Conservation (phyloP, 2,888 invertebrate genomes). For the Magallana nippona region DNA sequence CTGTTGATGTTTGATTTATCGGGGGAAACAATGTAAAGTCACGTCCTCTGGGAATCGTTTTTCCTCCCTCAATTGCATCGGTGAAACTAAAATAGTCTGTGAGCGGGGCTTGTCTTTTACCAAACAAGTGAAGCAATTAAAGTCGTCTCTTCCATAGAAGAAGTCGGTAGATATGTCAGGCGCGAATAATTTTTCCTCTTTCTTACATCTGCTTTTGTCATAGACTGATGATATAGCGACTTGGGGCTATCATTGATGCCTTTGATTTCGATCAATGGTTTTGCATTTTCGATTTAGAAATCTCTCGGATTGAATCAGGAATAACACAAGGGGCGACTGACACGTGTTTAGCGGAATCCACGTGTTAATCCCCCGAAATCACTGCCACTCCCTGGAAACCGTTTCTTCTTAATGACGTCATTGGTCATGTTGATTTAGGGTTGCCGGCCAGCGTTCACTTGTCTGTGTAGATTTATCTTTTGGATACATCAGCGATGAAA, state of each 20-base stretch:
- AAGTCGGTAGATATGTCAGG: neutral
- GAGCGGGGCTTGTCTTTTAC: neutral
- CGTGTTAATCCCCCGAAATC: neutral
- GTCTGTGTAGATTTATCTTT: neutral
- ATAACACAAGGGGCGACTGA: neutral
- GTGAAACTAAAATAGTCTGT: neutral
- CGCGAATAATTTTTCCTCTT: neutral
- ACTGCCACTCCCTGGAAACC: neutral
- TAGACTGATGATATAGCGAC: neutral
- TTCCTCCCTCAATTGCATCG: slow-evolving; percentile 18
- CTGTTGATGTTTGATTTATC: slow-evolving; percentile 5
- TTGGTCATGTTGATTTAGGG: slow-evolving; percentile 30
- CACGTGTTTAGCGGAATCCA: neutral
- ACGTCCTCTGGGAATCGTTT: neutral
- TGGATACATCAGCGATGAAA: slow-evolving; percentile 10
- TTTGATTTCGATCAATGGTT: neutral
- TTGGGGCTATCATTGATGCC: neutral
- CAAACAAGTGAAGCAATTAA: slow-evolving; percentile 4
- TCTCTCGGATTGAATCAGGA: neutral
- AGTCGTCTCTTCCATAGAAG: neutral
- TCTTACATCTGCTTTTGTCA: slow-evolving; percentile 9
- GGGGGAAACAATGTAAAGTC: neutral
- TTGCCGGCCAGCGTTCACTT: slow-evolving; percentile 2
- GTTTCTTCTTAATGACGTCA: slow-evolving; percentile 16
- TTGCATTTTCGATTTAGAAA: neutral